Percentiles rank a stretch among this genome's conserved stretches.
phyloP scores from a whole-genome alignment of 2,113 vertebrate species.

The Callipepla squamata region DNA sequence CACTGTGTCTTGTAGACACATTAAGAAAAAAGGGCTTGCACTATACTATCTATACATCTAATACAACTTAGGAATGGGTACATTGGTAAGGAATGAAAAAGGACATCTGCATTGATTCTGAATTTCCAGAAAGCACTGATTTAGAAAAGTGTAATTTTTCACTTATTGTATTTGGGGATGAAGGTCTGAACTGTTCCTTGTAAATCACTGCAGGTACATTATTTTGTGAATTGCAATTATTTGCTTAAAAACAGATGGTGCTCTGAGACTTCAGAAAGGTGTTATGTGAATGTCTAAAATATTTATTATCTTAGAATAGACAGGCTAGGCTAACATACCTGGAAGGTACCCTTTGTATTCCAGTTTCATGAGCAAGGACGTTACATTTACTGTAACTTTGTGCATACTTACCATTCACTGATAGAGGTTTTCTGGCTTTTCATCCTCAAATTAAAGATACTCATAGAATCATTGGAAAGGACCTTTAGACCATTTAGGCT shows the following conservation, averaged over 20 bases:
- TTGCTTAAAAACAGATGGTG: constrained; percentile 37
- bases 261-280: not conserved
- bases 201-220: constrained; percentile 1
- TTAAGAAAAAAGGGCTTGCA: not conserved
- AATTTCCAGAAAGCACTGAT: constrained; percentile 16
- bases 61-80: not conserved
- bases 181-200: constrained; percentile 1
- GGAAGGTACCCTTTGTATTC: not conserved
- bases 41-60: constrained; percentile 10
- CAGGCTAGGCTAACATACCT: not conserved
- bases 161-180: not conserved
- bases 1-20: not conserved
- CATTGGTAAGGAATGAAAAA: constrained; percentile 5
- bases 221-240: constrained; percentile 18
- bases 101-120: constrained; percentile 42
- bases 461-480: not conserved
- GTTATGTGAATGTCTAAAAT: not conserved
- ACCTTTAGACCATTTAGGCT: not conserved
- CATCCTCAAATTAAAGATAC: not conserved
- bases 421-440: not conserved
- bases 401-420: not conserved
- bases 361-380: not conserved
- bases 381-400: not conserved
- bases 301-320: not conserved
- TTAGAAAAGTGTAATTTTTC: constrained; percentile 19